A percentile compares a stretch with the other conserved stretches of the same genome.
Conservation (phyloP, 1,140 invertebrate species). For the Diorhabda carinulata region DNA sequence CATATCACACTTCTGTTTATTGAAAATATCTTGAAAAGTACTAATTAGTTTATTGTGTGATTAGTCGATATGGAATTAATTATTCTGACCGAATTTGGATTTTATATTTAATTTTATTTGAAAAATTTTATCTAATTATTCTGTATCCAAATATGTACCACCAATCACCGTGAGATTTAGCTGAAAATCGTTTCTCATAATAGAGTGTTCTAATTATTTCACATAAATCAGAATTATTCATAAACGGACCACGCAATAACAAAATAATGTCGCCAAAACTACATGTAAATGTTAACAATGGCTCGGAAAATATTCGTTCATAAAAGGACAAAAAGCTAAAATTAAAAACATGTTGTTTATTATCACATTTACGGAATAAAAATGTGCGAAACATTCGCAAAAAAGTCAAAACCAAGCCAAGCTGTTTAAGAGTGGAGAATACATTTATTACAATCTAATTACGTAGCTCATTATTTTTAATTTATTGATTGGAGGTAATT, state of each 20-base stretch:
- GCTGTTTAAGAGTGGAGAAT: not conserved
- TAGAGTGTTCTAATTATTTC: conserved; percentile 6
- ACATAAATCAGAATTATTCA: not conserved
- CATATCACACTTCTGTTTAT: too few species aligned
- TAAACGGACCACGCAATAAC: not conserved
- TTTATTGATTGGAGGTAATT: conserved; percentile 15
- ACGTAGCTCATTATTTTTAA: conserved; percentile 5
- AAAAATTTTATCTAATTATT: too few species aligned
- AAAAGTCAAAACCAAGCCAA: conserved; percentile 16
- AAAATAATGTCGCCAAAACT: conserved; percentile 19
- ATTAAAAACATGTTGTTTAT: conserved; percentile 44
- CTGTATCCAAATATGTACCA: not conserved
- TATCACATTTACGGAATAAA: conserved; percentile 43
- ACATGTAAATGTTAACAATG: conserved; percentile 14
- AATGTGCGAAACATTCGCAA: conserved; percentile 23
- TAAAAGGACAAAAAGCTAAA: conserved; percentile 37
- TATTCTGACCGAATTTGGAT: too few species aligned
- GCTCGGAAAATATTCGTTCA: conserved; percentile 12
- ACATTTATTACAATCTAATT: conserved; percentile 22
- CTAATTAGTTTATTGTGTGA: too few species aligned
- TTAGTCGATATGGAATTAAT: too few species aligned
- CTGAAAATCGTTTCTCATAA: conserved; percentile 7
- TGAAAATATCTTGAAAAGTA: too few species aligned
- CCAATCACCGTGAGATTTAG: conserved; percentile 1
- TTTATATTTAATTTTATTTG: too few species aligned